Conservation (phyloP, 2,888 invertebrate species). For the Pristionchus arcanus region DNA sequence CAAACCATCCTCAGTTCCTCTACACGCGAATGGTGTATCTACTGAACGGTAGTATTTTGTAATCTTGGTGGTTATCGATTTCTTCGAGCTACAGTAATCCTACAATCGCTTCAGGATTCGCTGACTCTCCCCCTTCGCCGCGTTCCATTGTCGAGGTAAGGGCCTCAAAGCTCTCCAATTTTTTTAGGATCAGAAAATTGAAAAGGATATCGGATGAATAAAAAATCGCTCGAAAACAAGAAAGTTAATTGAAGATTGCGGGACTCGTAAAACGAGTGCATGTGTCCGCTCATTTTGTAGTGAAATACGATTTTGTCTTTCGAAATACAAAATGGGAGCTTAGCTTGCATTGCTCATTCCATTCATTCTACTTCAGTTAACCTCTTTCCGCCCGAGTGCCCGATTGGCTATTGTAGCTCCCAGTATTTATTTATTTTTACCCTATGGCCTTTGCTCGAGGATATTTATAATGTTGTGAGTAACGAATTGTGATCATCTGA, state of each 20-base stretch:
- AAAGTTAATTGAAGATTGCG: not conserved
- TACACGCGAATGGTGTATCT: not conserved
- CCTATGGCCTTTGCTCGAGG: not conserved
- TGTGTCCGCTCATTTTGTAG: not conserved
- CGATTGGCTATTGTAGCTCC: not conserved
- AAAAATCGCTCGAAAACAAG: not conserved
- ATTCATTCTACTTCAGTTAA: conserved; percentile 36
- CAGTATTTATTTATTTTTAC: not conserved
- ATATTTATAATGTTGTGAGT: not conserved
- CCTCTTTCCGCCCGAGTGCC: not conserved
- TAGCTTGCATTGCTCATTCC: not conserved
- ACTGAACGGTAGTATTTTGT: not conserved
- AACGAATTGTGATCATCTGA: not conserved
- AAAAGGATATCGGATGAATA: not conserved
- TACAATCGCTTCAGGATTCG: not conserved
- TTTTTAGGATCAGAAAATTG: not conserved
- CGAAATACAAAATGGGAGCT: not conserved
- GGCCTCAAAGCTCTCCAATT: not conserved
- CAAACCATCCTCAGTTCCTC: not conserved
- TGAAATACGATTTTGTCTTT: conserved; percentile 11
- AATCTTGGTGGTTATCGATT: not conserved
- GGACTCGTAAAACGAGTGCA: conserved; percentile 3
- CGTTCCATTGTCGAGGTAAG: conserved; percentile 1
- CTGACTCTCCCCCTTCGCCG: conserved; percentile 1
- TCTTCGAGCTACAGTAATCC: not conserved